These are phyloP conservation scores for Iguana delicatissima DNA, from an alignment of 2,797 vertebrate species.

Conservation along the genomic window DNA sequence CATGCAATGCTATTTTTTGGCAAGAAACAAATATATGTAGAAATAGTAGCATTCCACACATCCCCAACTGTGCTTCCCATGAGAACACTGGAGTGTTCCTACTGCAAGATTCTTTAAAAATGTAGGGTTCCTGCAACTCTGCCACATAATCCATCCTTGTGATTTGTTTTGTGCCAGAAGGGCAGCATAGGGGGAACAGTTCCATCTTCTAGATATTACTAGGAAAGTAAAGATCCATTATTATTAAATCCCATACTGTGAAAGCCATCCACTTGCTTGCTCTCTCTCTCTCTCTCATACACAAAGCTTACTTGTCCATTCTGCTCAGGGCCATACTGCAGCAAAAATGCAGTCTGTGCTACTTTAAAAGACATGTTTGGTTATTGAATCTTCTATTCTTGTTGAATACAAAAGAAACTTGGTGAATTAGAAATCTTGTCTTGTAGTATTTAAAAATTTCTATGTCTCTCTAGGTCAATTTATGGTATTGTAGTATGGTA, in stretches of 20 bases:
- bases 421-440: constrained; percentile 12
- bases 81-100: not conserved
- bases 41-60: not conserved
- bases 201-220: not conserved
- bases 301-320: not conserved
- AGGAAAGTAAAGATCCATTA: not conserved
- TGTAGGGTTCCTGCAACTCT: not conserved
- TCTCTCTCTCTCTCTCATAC: not conserved
- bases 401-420: constrained; percentile 3
- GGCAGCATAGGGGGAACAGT: not conserved
- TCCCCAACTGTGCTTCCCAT: not conserved
- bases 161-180: not conserved
- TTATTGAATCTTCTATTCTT: not conserved
- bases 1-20: not conserved
- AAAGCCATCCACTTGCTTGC: not conserved
- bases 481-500: not conserved
- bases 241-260: not conserved
- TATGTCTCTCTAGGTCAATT: not conserved
- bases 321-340: not conserved
- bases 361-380: not conserved
- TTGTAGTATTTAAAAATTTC: not conserved
- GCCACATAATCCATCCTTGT: not conserved
- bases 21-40: not conserved
- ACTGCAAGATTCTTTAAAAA: not conserved
- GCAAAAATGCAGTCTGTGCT: not conserved